phyloP scores from a whole-genome alignment of 2,113 vertebrate genomes.

The Leptosomus discolor region DNA sequence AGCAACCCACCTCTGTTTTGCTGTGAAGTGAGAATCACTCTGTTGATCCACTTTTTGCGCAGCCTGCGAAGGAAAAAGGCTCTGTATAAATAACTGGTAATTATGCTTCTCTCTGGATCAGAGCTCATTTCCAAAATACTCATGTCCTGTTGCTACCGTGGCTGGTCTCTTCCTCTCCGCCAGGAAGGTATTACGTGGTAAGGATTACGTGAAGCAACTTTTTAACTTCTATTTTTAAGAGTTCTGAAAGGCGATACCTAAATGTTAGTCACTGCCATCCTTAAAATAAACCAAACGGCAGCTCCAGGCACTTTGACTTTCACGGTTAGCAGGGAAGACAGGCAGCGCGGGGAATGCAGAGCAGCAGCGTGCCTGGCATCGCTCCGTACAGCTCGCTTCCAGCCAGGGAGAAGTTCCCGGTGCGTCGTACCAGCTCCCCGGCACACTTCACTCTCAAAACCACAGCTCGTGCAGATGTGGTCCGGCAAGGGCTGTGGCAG shows the following conservation, averaged over 20 bases:
- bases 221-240: background rate
- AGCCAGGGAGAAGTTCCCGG: background rate
- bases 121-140: background rate
- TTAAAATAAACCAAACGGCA: background rate
- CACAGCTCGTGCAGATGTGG: background rate
- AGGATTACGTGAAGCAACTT: background rate
- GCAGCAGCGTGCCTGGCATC: background rate
- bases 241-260: constrained; percentile 15
- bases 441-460: background rate
- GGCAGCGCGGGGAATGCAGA: fast-evolving
- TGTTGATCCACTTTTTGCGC: background rate
- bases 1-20: background rate
- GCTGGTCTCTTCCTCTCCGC: background rate
- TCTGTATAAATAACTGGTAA: background rate
- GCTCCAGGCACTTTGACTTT: background rate
- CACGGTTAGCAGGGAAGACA: background rate
- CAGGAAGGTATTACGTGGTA: background rate
- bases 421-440: background rate
- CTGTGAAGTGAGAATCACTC: background rate
- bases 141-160: background rate
- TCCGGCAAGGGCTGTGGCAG: background rate
- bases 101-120: background rate
- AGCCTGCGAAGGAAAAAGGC: background rate
- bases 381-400: background rate
- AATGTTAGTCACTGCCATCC: background rate